Conservation (phyloP, 35 echinoderm and acorn worm genomes). For the Holothuria glaberrima region DNA sequence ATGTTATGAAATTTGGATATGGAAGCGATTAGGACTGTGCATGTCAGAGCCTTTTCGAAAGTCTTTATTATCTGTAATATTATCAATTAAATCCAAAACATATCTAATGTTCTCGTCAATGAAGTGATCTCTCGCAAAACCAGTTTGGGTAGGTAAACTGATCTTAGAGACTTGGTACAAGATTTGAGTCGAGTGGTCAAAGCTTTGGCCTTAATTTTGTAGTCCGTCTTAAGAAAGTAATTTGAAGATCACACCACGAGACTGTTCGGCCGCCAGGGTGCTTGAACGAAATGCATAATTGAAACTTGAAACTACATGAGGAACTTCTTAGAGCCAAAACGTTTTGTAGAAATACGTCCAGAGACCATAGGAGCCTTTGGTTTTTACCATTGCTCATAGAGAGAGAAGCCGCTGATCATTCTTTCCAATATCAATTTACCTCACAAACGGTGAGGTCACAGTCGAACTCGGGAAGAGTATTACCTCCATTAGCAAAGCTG, state of each 20-base stretch:
- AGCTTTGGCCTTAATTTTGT: not conserved
- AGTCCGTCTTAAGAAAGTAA: not conserved
- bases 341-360: not conserved
- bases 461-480: not conserved
- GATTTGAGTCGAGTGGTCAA: slow-evolving; percentile 2
- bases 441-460: not conserved
- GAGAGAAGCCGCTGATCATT: not conserved
- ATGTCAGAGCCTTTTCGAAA: no score
- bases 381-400: slow-evolving; percentile 11
- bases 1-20: no score
- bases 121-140: not conserved
- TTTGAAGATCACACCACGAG: not conserved
- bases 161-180: not conserved
- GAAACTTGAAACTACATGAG: not conserved
- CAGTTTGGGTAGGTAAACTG: not conserved
- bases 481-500: not conserved
- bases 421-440: not conserved
- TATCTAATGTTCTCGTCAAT: slow-evolving; percentile 1
- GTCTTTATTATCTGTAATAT: not conserved
- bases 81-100: no score
- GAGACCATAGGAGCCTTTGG: not conserved
- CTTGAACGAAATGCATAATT: not conserved
- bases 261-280: not conserved
- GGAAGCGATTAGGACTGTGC: no score
- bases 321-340: not conserved